phyloP scores from a whole-genome alignment of 2,113 vertebrate species.

The Centropus unirufus region DNA sequence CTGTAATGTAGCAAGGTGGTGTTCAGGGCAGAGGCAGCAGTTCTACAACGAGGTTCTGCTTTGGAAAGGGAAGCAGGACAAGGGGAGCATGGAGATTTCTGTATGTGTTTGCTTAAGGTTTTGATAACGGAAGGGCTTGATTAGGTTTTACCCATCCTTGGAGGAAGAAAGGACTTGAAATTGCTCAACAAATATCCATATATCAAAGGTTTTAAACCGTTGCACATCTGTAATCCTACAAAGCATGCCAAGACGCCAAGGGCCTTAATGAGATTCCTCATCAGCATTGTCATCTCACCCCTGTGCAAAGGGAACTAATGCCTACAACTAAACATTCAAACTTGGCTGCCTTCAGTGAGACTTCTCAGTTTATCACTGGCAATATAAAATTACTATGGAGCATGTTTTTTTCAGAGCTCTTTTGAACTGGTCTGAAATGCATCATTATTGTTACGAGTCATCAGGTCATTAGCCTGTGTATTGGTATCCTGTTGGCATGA shows the following conservation, averaged over 20 bases:
- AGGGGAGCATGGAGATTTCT: neutral
- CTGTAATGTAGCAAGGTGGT: neutral
- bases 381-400: neutral
- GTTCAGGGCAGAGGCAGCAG: neutral
- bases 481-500: neutral
- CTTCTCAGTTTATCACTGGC: neutral
- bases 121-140: neutral
- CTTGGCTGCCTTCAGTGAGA: neutral
- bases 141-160: neutral
- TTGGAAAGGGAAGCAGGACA: neutral
- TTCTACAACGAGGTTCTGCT: neutral
- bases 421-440: neutral
- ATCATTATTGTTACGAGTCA: neutral
- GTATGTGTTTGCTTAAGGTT: neutral
- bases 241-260: neutral
- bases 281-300: neutral
- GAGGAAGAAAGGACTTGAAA: neutral
- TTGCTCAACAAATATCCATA: neutral
- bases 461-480: neutral
- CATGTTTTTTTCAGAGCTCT: neutral
- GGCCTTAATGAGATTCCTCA: neutral
- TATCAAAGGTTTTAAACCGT: accelerated
- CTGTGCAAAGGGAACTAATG: neutral
- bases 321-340: neutral
- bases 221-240: neutral